Evolutionary conservation across 2,888 invertebrate genomes (phyloP).

Genomic region (Stenodema calcarata): DNA sequence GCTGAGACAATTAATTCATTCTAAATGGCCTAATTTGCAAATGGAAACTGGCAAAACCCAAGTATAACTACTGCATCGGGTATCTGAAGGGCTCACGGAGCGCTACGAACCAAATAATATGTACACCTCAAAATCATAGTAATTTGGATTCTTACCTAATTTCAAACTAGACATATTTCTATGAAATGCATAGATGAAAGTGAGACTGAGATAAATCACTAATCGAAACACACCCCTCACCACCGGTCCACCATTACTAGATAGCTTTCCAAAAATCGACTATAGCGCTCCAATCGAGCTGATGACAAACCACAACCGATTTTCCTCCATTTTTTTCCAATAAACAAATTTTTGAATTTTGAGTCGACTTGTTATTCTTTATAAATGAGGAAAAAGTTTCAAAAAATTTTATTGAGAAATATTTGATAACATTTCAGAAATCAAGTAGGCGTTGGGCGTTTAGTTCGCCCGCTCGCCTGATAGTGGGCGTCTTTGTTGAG

Average conservation of each 20-base stretch:
- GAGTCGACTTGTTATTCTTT: not conserved
- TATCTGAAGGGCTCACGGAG: not conserved
- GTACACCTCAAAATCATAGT: not conserved
- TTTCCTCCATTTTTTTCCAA: not conserved
- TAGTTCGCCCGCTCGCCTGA: not conserved
- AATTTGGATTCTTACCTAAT: constrained; percentile 57
- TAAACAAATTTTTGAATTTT: not conserved
- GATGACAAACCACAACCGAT: not conserved
- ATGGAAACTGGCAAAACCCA: constrained; percentile 26
- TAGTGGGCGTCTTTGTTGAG: no score
- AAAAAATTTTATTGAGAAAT: no score
- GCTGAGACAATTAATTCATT: not conserved
- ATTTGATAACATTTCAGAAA: not conserved
- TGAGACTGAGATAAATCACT: constrained; percentile 35
- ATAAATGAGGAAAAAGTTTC: not conserved
- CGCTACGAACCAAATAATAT: not conserved
- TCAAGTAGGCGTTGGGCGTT: not conserved
- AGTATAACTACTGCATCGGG: not conserved
- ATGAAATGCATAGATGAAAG: constrained; percentile 55
- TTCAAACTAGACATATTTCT: constrained; percentile 59
- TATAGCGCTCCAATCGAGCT: not conserved
- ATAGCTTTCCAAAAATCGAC: constrained; percentile 45
- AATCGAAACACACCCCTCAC: constrained; percentile 54
- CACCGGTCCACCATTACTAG: constrained; percentile 56
- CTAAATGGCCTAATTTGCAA: constrained; percentile 42